A percentile compares a stretch with the other conserved stretches of the same genome.
Conservation (phyloP, 2,797 vertebrate genomes). For the Huso huso region DNA sequence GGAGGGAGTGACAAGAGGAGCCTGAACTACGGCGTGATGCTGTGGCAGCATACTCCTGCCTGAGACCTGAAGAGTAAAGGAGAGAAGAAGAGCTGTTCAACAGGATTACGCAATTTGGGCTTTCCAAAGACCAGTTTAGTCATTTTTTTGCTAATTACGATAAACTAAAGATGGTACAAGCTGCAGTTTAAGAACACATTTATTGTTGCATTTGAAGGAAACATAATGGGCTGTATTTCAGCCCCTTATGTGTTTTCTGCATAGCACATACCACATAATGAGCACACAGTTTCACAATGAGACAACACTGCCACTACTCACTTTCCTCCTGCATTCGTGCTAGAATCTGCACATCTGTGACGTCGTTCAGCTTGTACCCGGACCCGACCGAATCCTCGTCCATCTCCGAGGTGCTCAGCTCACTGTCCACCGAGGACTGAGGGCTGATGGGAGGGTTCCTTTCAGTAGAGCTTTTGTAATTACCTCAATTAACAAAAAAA, state of each 20-base stretch:
- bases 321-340: conserved; percentile 99
- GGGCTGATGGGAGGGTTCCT: conserved; percentile 88
- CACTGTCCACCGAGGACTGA: conserved; percentile 93
- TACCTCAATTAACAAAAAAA: conserved; percentile 40
- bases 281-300: no score
- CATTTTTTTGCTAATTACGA: no score
- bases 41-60: conserved; percentile 91
- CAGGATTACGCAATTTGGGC: no score
- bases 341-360: conserved; percentile 95
- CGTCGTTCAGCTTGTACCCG: conserved; percentile 94
- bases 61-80: conserved; percentile 63
- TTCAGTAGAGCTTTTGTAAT: conserved; percentile 72
- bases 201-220: no score
- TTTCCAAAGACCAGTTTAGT: no score
- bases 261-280: no score
- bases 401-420: conserved; percentile 96
- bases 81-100: no score
- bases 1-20: conserved; percentile 88
- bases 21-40: conserved; percentile 93
- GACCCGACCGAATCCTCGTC: conserved; percentile 97
- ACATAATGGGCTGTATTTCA: no score
- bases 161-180: no score
- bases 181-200: no score
- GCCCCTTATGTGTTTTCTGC: no score
- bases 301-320: conserved; percentile 49